A percentile compares a stretch with the other conserved stretches of the same genome.
Evolutionary conservation across 2,888 invertebrate species (phyloP).

Genomic region (Cinara cedri): DNA sequence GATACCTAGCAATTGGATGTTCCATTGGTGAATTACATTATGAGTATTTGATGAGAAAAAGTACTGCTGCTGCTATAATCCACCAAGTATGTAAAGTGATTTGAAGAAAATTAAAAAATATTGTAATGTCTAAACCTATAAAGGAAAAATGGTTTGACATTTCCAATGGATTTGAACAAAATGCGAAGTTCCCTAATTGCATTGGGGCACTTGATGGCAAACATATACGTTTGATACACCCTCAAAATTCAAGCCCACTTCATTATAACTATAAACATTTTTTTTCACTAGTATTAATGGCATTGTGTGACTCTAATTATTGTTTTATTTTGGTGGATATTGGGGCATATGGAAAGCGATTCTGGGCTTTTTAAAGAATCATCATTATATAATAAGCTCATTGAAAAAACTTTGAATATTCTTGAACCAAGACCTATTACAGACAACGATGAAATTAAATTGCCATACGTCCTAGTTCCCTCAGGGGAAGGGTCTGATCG

Average conservation of each 20-base stretch:
- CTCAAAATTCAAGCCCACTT: slow-evolving; percentile 5
- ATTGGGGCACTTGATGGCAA: slow-evolving; percentile 9
- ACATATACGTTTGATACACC: slow-evolving; percentile 19
- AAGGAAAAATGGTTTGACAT: slow-evolving; percentile 18
- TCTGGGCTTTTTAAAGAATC: slow-evolving; percentile 23
- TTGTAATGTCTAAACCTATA: background rate
- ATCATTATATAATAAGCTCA: slow-evolving; percentile 22
- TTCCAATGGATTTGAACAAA: slow-evolving; percentile 1
- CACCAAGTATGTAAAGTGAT: slow-evolving; percentile 1
- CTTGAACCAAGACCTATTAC: slow-evolving; percentile 16
- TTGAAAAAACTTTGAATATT: slow-evolving; percentile 28
- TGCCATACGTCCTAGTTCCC: slow-evolving; percentile 8
- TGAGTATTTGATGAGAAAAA: slow-evolving; percentile 7
- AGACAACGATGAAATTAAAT: slow-evolving; percentile 5
- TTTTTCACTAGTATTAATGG: slow-evolving; percentile 31
- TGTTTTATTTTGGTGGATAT: slow-evolving; percentile 18
- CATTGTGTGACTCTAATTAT: slow-evolving; percentile 20
- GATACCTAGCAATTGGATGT: slow-evolving; percentile 22
- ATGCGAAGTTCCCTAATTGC: slow-evolving; percentile 10
- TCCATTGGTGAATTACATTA: background rate
- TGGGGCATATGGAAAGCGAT: slow-evolving; percentile 26
- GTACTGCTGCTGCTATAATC: slow-evolving; percentile 17
- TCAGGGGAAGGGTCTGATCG: too few relatives aligned
- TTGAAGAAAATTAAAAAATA: slow-evolving; percentile 20
- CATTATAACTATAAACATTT: slow-evolving; percentile 31